Evolutionary conservation across 2,797 vertebrate genomes (phyloP).

Genomic region (Platalea minor): DNA sequence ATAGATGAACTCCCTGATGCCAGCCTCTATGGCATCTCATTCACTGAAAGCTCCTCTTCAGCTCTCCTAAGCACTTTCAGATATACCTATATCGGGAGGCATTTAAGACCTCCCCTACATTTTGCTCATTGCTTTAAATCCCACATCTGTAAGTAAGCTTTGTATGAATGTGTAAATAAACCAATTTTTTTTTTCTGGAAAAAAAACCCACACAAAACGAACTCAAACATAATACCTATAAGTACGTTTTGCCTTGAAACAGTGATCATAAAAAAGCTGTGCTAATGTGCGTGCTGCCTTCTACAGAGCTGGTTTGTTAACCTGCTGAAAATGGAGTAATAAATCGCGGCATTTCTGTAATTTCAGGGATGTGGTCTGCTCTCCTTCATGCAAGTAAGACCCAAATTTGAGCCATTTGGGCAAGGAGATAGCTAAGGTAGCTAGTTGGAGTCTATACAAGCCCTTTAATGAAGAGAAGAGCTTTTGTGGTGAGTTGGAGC

Average conservation of each 20-base stretch:
- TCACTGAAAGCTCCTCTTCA: not conserved
- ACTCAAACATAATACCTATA: not conserved
- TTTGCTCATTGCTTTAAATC: not conserved
- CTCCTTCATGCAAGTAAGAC: not conserved
- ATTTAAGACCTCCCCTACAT: not conserved
- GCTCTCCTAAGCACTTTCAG: not conserved
- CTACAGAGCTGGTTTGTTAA: not conserved
- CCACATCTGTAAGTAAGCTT: not conserved
- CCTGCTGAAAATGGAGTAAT: not conserved
- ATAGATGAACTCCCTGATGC: not conserved
- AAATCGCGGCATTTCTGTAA: not conserved
- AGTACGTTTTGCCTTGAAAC: not conserved
- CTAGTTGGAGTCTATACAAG: not conserved
- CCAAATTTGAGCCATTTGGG: not conserved
- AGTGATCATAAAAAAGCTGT: not conserved
- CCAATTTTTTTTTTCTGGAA: fast-evolving
- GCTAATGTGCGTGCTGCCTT: not conserved
- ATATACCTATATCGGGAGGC: not conserved
- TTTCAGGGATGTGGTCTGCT: not conserved
- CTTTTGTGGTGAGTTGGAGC: not conserved
- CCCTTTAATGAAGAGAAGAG: not conserved
- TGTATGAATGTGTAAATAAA: not conserved
- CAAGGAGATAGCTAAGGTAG: too few species aligned
- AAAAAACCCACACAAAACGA: not conserved
- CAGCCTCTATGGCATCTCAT: not conserved